Evolutionary conservation across 2,113 vertebrate species (phyloP).

Genomic region (chimpanzee (Pan troglodytes)): NHGRI_mPanTro3-v2.1_pri NC_086015.1:136007501-136008000

Average conservation of each 20-base stretch:
- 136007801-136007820: background rate
- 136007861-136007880: background rate
- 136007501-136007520: background rate
- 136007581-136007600: slow-evolving; percentile 4
- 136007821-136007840: slow-evolving; percentile 3
- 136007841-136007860: background rate
- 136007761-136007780: background rate
- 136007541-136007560: background rate
- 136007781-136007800: slow-evolving; percentile 19
- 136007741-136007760: background rate
- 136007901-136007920: background rate
- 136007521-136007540: background rate
- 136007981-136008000: background rate
- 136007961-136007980: background rate
- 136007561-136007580: background rate
- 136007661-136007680: background rate
- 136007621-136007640: background rate
- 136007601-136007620: background rate
- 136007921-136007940: background rate
- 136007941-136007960: background rate
- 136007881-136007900: background rate
- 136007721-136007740: background rate
- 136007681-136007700: background rate
- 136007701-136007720: background rate
- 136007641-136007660: background rate